Base-by-base conservation (phyloP, 1,140 invertebrate species). In the Plutomurus gul region DNA sequence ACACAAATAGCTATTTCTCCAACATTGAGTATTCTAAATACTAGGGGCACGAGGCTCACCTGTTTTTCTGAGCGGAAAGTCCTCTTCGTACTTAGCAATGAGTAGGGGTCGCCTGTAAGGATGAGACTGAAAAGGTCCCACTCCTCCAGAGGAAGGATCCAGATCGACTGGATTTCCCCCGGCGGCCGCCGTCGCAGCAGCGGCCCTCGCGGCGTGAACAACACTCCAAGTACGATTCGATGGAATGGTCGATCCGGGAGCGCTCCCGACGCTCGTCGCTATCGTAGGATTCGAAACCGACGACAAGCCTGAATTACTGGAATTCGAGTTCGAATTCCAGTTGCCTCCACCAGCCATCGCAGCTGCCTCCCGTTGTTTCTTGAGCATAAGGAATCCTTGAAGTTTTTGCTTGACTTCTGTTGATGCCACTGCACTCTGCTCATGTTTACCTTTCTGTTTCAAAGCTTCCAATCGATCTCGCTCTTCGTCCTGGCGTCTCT, bases 371-470 rank as follows among this genome's bases (percentile, higher is more conserved):
- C 92, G 88, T 83, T 95, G 93, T 86, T 95, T 95, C 85, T 96
- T 96, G 84, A 93, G 95, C 85, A 96, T 90, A 49, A 97, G 89
- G 87, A 96, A 96, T 86, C 94, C 93, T 91, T 96, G 89, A 84
- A 99, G 89, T 84, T 95, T 94, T 88, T 96, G 95, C 87, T 98
- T 98, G 82, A 99, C 96, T 88, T 97, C 96, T 13, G 94, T 93
- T 76, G 96, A 97, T 47, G 96, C 96, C 81, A 96, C 92, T 22
- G 96, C 96, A 89, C 95, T 97, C 87, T 96, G 94, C 87, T 96
- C 94, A 85, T 96, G 93, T 86, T 95, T 95, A 84, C 95, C 94
- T 87, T 96, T 96, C 87, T 97, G 96, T 82, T 94, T 92, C 71
- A 96, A 88, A 20, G 92, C 91, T 84, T 95, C 93, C 76, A 95